Base-by-base conservation (phyloP, 2,113 vertebrate genomes). In the Oncorhynchus mykiss region DNA sequence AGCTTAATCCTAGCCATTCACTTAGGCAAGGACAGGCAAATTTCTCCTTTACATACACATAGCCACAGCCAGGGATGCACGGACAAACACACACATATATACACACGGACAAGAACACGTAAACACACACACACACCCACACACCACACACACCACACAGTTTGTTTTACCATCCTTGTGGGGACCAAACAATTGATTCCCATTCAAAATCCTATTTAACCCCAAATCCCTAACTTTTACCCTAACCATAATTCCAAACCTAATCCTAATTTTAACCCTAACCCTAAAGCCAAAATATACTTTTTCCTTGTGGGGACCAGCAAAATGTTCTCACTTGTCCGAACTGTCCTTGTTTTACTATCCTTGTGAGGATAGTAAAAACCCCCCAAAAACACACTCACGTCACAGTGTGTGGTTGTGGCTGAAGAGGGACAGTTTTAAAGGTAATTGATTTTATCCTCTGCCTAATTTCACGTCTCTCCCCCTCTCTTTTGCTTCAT, bases 21-120 rank as follows among this genome's bases (percentile, higher is more conserved):
- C 96, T 98, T 97, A 97, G 95, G 97, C 97, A 99, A 99, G 97
- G 97, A 97, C 97, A 96, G 96, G 96, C 96, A 97, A 96, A 97
- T 99, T 96, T 98, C 96, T 98, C 95, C 96, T 97, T 96, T 98
- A 95, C 95, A 94, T 94, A 95, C 93, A 94, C 92, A 89, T 64
- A 90, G 82, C 73, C 54, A 51, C 86, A 86, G 81, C 69, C 86
- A 84, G 48, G 68, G 70, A n/a, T 62, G 68, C 84, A 85, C 8
- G 67, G 75, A 87, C 83, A 80, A 85, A 88, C 86, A 84, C 82
- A 86, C 86, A 88, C 85, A 88, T 80, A 48, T 80, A 72, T 76
- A 57, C 25, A 77, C 76, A 87, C 25, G 68, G 64, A 67, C 68
- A 48, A n/a, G 48, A 14, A 66, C 31, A 25, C 9, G 13, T 14